Evolutionary conservation across 2,113 vertebrate genomes (phyloP).

Genomic region (Pholis gunnellus): DNA sequence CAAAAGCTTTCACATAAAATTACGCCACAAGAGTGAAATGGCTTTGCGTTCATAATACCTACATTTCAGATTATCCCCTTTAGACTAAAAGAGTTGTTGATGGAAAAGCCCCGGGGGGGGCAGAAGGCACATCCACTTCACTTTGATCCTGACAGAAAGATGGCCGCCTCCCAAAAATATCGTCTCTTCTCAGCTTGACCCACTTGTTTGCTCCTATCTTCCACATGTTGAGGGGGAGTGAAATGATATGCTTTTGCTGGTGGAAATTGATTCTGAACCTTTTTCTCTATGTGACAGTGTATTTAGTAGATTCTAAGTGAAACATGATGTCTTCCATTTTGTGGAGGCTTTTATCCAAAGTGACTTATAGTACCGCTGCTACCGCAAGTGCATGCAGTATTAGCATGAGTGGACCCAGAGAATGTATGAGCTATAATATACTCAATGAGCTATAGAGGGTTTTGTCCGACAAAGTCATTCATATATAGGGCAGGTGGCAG

Average conservation of each 20-base stretch:
- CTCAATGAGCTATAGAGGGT: conserved; percentile 31
- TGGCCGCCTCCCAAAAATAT: conserved; percentile 74
- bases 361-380: conserved; percentile 14
- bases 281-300: conserved; percentile 39
- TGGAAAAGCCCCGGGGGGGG: conserved; percentile 68
- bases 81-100: conserved; percentile 66
- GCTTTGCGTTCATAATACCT: conserved; percentile 28
- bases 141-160: conserved; percentile 76
- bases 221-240: conserved; percentile 69
- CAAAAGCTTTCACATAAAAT: conserved; percentile 53
- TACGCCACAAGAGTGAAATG: conserved; percentile 24
- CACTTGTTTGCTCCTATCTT: conserved; percentile 78
- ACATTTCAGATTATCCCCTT: conserved; percentile 61
- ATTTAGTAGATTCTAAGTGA: conserved; percentile 51
- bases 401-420: conserved; percentile 31
- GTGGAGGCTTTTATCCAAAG: conserved; percentile 48
- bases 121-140: conserved; percentile 62
- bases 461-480: conserved; percentile 38
- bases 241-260: conserved; percentile 57
- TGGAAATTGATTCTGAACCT: conserved; percentile 55
- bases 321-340: conserved; percentile 54
- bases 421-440: conserved; percentile 32
- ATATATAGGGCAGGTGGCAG: conserved; percentile 30
- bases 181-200: conserved; percentile 72
- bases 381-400: conserved; percentile 32